These are phyloP conservation scores for Amphiprion ocellaris DNA, from an alignment of 2,113 vertebrate genomes.

Conservation along the genomic window DNA sequence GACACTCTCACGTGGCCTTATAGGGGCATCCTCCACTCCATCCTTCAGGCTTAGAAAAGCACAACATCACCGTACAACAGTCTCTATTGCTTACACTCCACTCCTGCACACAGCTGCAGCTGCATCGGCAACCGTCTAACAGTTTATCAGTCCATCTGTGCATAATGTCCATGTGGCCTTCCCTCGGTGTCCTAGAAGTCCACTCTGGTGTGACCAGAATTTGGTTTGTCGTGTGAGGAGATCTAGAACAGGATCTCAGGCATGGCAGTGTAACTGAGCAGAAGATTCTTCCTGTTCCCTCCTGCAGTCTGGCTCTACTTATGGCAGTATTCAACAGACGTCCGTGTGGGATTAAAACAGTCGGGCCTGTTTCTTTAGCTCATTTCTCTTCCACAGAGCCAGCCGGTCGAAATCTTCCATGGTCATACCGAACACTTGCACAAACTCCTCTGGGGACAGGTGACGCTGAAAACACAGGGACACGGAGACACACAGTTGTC, in stretches of 20 bases:
- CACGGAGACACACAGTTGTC: not conserved
- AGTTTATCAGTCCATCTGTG: slow-evolving; percentile 51
- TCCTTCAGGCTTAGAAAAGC: slow-evolving; percentile 43
- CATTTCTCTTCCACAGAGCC: slow-evolving; percentile 98
- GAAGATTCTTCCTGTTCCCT: slow-evolving; percentile 17
- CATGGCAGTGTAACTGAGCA: slow-evolving; percentile 78
- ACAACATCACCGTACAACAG: slow-evolving; percentile 57
- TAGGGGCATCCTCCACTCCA: not conserved
- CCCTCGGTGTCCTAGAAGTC: slow-evolving; percentile 33
- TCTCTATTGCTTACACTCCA: slow-evolving; percentile 75
- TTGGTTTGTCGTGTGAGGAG: slow-evolving; percentile 67
- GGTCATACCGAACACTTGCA: slow-evolving; percentile 97
- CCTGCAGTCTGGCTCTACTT: slow-evolving; percentile 14
- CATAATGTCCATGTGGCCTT: slow-evolving; percentile 39
- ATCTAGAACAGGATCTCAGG: slow-evolving; percentile 75
- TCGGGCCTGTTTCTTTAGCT: slow-evolving; percentile 97
- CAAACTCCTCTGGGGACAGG: slow-evolving; percentile 96
- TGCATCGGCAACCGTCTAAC: slow-evolving; percentile 28
- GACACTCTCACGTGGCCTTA: slow-evolving; percentile 20
- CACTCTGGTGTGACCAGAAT: slow-evolving; percentile 58
- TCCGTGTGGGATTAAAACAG: slow-evolving; percentile 88
- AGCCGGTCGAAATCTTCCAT: slow-evolving; percentile 96
- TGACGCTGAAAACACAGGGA: slow-evolving; percentile 87
- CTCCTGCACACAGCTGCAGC: slow-evolving; percentile 38
- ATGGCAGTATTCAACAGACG: slow-evolving; percentile 26